Evolutionary conservation across 1,140 invertebrate genomes (phyloP).

Genomic region (Carcinoscorpius rotundicauda): DNA sequence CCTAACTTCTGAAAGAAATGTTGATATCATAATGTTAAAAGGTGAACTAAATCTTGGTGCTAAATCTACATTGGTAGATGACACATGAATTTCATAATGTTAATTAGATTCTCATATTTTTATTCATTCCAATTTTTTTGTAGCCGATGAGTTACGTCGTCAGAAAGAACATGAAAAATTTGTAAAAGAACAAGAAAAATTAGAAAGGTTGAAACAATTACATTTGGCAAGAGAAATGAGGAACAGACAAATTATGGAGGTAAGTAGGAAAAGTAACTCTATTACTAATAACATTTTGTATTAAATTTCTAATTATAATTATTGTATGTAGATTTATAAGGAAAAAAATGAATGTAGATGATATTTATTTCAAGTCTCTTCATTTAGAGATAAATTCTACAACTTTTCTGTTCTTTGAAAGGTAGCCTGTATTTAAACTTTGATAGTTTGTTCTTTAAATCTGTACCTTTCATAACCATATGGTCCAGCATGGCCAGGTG

Average conservation of each 20-base stretch:
- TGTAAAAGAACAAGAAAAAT: slow-evolving; percentile 59
- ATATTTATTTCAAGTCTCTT: slow-evolving; percentile 51
- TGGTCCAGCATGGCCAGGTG: no score
- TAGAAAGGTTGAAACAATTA: slow-evolving; percentile 60
- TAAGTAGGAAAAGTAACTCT: slow-evolving; percentile 38
- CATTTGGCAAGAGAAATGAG: slow-evolving; percentile 57
- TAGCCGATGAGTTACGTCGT: slow-evolving; percentile 27
- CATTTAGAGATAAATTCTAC: slow-evolving; percentile 14
- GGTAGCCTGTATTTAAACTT: no score
- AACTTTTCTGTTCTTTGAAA: background rate
- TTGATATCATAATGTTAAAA: no score
- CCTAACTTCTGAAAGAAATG: no score
- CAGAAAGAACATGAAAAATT: slow-evolving; percentile 43
- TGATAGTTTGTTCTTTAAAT: no score
- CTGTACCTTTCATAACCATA: no score
- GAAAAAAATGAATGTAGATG: no score
- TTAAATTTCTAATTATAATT: no score
- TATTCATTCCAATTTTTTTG: slow-evolving; percentile 19
- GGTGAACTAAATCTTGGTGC: no score
- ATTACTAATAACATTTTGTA: no score
- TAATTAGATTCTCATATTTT: background rate
- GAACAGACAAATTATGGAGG: slow-evolving; percentile 54
- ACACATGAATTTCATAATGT: background rate
- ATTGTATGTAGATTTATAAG: no score
- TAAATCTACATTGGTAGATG: no score